These are phyloP conservation scores for Tamias sibiricus DNA, from an alignment of 2,113 vertebrate species.

Conservation along the genomic window DNA sequence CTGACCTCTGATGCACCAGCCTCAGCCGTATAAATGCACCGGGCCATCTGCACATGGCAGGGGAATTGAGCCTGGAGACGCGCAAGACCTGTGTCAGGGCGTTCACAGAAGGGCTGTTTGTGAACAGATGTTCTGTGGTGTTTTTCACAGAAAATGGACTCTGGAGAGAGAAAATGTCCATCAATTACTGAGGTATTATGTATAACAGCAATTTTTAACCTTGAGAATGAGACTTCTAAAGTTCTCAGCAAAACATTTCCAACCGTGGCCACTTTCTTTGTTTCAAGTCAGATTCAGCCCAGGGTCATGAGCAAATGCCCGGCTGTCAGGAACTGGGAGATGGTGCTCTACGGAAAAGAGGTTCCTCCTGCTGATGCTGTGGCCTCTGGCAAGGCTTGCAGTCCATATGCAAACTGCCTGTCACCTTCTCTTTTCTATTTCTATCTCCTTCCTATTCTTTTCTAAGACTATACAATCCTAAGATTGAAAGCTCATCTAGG, in stretches of 20 bases:
- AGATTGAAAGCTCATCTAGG: neutral
- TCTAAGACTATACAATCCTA: no score
- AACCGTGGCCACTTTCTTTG: slow-evolving; percentile 83
- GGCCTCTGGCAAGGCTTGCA: neutral
- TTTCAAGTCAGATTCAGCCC: slow-evolving; percentile 68
- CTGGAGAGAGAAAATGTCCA: slow-evolving; percentile 97
- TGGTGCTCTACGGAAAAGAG: no score
- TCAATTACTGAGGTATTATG: slow-evolving; percentile 93
- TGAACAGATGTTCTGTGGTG: slow-evolving; percentile 99
- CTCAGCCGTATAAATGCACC: slow-evolving; percentile 91
- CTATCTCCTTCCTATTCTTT: no score
- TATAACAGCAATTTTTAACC: slow-evolving; percentile 93
- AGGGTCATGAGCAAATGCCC: slow-evolving; percentile 40
- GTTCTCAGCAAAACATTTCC: slow-evolving; percentile 84
- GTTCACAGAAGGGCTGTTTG: slow-evolving; percentile 97
- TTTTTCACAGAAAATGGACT: slow-evolving; percentile 94
- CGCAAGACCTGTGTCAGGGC: slow-evolving; percentile 94
- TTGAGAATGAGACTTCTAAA: slow-evolving; percentile 89
- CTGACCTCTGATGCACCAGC: slow-evolving; percentile 89
- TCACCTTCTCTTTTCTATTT: neutral
- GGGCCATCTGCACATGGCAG: slow-evolving; percentile 96
- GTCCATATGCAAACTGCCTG: neutral
- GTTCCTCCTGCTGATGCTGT: neutral
- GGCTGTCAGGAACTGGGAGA: no score
- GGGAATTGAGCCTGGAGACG: slow-evolving; percentile 95